Conservation (phyloP, 2,797 vertebrate genomes). For the Pseudocheirus occidentalis region DNA sequence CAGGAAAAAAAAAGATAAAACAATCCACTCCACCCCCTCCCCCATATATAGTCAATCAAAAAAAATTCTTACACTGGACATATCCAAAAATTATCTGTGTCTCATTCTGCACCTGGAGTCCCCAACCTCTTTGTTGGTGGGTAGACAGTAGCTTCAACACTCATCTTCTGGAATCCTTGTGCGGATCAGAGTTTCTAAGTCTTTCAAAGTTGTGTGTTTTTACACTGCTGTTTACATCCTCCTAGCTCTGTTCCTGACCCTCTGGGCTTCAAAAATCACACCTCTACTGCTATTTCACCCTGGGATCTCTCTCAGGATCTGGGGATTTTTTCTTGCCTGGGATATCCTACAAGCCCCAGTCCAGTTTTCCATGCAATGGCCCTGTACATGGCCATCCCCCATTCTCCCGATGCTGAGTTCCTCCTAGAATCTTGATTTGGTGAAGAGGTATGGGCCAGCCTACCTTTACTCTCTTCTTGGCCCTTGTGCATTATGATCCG, state of each 20-base stretch:
- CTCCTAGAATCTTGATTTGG: not conserved
- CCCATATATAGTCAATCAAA: not conserved
- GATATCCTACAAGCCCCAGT: not conserved
- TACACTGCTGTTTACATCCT: not conserved
- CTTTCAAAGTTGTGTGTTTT: not conserved
- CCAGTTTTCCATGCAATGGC: not conserved
- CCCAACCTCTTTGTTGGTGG: not conserved
- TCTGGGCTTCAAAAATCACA: not conserved
- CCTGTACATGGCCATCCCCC: not conserved
- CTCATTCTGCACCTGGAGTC: not conserved
- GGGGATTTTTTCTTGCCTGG: not conserved
- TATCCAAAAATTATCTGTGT: not conserved
- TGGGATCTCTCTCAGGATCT: not conserved
- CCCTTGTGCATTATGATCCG: not conserved
- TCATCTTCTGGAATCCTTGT: not conserved
- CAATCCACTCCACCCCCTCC: not conserved
- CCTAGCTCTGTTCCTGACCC: not conserved
- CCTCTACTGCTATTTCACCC: not conserved
- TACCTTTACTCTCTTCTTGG: not conserved
- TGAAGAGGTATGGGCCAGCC: not conserved
- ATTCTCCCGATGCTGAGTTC: not conserved
- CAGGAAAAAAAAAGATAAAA: not conserved
- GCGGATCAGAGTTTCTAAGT: not conserved
- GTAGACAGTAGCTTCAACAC: not conserved
- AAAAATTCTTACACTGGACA: not conserved